Evolutionary conservation across 1,140 invertebrate species (phyloP).

Genomic region (Drosophila aff.): DNA sequence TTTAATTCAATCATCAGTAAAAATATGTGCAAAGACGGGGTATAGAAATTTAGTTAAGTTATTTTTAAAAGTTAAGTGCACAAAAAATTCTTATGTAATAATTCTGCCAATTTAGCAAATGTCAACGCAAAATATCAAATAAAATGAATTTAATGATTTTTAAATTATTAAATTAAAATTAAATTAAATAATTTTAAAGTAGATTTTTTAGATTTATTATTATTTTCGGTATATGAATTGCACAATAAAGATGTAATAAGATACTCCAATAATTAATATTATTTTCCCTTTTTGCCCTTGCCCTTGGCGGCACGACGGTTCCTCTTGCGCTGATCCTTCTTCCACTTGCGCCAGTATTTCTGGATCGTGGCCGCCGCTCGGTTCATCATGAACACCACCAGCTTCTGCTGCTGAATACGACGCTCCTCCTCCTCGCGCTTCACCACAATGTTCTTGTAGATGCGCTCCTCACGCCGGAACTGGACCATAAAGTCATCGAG

Average conservation of each 20-base stretch:
- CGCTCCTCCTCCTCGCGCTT: slow-evolving; percentile 64
- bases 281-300: slow-evolving; percentile 58
- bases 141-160: too few relatives aligned
- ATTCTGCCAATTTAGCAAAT: too few relatives aligned
- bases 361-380: slow-evolving; percentile 67
- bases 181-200: too few relatives aligned
- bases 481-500: slow-evolving; percentile 59
- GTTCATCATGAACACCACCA: slow-evolving; percentile 74
- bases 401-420: slow-evolving; percentile 49
- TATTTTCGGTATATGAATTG: background rate
- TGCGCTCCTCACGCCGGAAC: slow-evolving; percentile 52
- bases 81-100: too few relatives aligned
- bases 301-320: slow-evolving; percentile 38
- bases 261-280: background rate
- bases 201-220: background rate
- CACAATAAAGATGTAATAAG: slow-evolving; percentile 3
- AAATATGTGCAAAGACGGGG: too few relatives aligned
- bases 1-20: too few relatives aligned
- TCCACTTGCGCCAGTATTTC: slow-evolving; percentile 70
- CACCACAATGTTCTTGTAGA: slow-evolving; percentile 59
- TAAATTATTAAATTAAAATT: too few relatives aligned
- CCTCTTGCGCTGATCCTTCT: slow-evolving; percentile 53
- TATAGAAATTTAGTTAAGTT: too few relatives aligned
- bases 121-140: too few relatives aligned
- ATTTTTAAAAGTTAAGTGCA: too few relatives aligned